Conservation (phyloP, 2,797 vertebrate species). For the Cirrhinus molitorella region DNA sequence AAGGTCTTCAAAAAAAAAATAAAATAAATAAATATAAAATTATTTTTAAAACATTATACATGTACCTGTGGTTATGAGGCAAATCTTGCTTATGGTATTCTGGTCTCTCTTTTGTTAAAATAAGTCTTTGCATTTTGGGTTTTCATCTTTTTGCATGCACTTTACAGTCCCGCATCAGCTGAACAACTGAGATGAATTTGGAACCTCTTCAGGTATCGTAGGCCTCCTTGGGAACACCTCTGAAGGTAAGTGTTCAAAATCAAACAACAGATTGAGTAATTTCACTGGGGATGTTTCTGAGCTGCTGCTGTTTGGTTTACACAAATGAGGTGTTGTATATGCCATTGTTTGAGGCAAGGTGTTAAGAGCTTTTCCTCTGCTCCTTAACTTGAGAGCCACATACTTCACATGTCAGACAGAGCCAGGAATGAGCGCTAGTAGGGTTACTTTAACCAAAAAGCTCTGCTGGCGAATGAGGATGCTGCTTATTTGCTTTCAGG, state of each 20-base stretch:
- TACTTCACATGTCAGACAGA: slow-evolving; percentile 3
- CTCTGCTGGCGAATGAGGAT: slow-evolving; percentile 8
- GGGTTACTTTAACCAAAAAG: not conserved
- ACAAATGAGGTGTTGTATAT: slow-evolving; percentile 1
- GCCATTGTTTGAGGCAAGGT: not conserved
- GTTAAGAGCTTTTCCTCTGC: slow-evolving; percentile 1
- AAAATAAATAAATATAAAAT: too few relatives aligned
- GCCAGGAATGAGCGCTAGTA: not conserved
- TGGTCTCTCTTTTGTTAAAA: not conserved
- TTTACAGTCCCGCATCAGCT: not conserved
- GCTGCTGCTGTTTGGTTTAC: not conserved
- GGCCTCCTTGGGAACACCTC: not conserved
- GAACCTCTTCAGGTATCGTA: not conserved
- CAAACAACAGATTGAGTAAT: not conserved
- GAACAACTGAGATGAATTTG: not conserved
- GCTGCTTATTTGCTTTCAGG: not conserved
- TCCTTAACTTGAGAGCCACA: not conserved
- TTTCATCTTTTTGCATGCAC: not conserved
- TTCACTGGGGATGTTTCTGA: not conserved
- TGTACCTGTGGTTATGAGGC: not conserved
- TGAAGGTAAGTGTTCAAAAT: not conserved
- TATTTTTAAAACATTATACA: too few relatives aligned
- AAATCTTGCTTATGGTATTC: not conserved
- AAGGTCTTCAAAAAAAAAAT: too few relatives aligned
- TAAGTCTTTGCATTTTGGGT: not conserved